Evolutionary conservation across 2,113 vertebrate species (phyloP).

Genomic region (Alosa alosa): DNA sequence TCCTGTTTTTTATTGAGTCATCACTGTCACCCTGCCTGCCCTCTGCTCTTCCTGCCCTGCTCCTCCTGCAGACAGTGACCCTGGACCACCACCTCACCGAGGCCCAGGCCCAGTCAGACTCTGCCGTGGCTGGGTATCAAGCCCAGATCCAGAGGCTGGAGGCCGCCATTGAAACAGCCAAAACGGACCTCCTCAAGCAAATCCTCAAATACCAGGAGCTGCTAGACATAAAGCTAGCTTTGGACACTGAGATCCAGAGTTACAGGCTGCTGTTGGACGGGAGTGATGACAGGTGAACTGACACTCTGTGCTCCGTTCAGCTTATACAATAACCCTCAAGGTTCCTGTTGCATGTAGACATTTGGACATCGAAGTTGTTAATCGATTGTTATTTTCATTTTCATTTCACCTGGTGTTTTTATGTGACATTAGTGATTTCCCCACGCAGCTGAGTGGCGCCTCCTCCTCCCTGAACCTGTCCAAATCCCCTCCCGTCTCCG

Average conservation of each 20-base stretch:
- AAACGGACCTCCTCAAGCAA: constrained; percentile 49
- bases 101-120: constrained; percentile 38
- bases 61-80: constrained; percentile 30
- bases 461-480: constrained; percentile 19
- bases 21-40: background rate
- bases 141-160: constrained; percentile 45
- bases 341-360: background rate
- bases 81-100: constrained; percentile 38
- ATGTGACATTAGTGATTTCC: background rate
- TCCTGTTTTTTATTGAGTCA: background rate
- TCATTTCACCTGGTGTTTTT: background rate
- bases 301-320: no score
- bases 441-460: background rate
- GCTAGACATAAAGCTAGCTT: constrained; percentile 48
- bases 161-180: constrained; percentile 44
- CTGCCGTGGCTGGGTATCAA: constrained; percentile 40
- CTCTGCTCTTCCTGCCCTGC: background rate
- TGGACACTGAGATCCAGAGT: constrained; percentile 47
- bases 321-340: background rate
- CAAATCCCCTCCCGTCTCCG: background rate
- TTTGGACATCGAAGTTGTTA: background rate
- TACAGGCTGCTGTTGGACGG: constrained; percentile 49
- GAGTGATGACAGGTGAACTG: constrained; percentile 47
- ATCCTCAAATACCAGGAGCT: constrained; percentile 46
- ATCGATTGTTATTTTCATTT: background rate